Evolutionary conservation across 2,797 vertebrate species (phyloP), one percentile per base, ranked within the genome.

Genomic region (Anniella stebbinsi): DNA sequence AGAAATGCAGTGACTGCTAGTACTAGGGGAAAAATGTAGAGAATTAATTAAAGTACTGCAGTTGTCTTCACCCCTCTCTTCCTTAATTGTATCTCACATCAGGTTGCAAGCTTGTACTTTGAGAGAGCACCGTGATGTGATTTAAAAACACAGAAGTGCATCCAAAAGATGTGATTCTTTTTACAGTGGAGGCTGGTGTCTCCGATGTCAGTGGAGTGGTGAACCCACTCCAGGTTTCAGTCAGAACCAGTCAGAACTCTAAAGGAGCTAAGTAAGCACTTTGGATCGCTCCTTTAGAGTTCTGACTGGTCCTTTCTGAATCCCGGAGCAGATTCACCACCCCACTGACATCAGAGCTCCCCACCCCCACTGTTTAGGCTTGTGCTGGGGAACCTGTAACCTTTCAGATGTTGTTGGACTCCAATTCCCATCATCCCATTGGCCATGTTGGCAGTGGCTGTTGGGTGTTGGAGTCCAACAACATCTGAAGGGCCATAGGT

Each of bases 1-100:
- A 84, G 87, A 78, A 93, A 92, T 92, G 77, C 18, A 45, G 84
- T 80, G 80, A 90, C 88, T 89, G 45, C 73, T 91, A 89, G 30
- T 93, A 89, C 82, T 2, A 92, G 66, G 45, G 45, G n/a, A 73
- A 92, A 88, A 87, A 81, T 30, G 45, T 88, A n/a, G 45, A 45
- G 83, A 77, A 36, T 80, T 48, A 93, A 94, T 76, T 91, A 87
- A 93, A 73, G 12, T 17, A 87, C 91, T 63, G 41, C 6, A 78
- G n/a, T 93, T 87, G 41, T 25, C 11, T 57, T 85, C 13, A 41
- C n/a, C 25, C n/a, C 45, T 5, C 33, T n/a, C 90, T 87, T 92
- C 86, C 82, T 67, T 94, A 90, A 86, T 12, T 57, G 23, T 41
- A 18, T 63, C 89, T 89, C 66, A 85, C 38, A 48, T 33, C 25